Evolutionary conservation across 2,113 vertebrate species (phyloP), one percentile per base, ranked within the genome.

Genomic region (Columba janthina): DNA sequence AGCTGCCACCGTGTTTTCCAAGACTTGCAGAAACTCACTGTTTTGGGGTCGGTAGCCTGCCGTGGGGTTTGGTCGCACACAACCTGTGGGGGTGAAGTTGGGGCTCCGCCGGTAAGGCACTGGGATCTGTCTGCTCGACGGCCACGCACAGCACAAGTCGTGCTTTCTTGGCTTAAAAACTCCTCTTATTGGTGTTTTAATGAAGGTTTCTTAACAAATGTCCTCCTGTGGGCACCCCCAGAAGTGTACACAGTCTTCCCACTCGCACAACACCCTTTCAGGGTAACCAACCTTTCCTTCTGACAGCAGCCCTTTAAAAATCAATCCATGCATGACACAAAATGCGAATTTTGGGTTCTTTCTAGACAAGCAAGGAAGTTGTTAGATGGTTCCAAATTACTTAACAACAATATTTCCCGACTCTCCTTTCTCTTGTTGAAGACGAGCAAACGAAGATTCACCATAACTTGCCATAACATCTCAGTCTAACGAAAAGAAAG

Each of bases 381-480:
- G 38, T 64, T 78, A 82, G 64, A 19, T 53, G 44, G 61, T 88
- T 95, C 90, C 77, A 61, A 81, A 88, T 80, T 69, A 89, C 56
- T 89, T 62, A 87, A 72, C n/a, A 80, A n/a, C 25, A 72, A 3
- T 83, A n/a, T 48, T 42, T 85, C 46, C 58, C 72, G 90, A 61
- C 38, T 73, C 77, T 79, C 58, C 66, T 93, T 92, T 53, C 69
- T 91, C 57, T 70, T 94, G 58, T 72, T 96, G 67, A 86, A 89
- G 93, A 73, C 69, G 72, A 88, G 72, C 86, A 95, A 96, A 91
- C 70, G 73, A 19, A 72, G 57, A 44, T 78, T 76, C 93, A 57
- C 51, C 73, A 44, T 34, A 90, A 76, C 72, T 91, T 88, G 58
- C 85, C 79, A 44, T 53, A 93, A 85, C 53, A 92, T 60, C 65